phyloP scores from a whole-genome alignment of 2,888 invertebrate genomes.

The Sarcophaga variegata region DNA sequence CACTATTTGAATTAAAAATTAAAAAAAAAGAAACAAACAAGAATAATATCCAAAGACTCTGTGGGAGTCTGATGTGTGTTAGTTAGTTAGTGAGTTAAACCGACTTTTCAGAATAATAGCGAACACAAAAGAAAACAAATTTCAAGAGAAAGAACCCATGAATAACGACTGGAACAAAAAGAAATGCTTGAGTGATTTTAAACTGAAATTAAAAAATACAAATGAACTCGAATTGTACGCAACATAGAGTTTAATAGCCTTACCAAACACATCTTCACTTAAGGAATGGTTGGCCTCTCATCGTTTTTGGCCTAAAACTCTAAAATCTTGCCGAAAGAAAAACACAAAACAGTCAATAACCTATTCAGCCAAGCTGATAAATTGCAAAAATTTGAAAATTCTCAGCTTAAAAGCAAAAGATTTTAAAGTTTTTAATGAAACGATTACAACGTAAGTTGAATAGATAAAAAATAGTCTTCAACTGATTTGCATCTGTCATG shows the following conservation, averaged over 20 bases:
- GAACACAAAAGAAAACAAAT: constrained; percentile 3
- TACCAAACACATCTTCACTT: neutral
- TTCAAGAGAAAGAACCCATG: constrained; percentile 52
- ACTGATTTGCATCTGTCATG: constrained; percentile 47
- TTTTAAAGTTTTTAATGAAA: constrained; percentile 13
- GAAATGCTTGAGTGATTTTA: constrained; percentile 65
- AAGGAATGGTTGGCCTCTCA: no score
- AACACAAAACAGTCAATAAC: constrained; percentile 59
- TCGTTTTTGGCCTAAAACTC: neutral
- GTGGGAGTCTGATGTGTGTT: neutral
- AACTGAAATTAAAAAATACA: constrained; percentile 48
- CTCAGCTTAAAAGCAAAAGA: constrained; percentile 12
- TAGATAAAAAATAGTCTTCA: constrained; percentile 9
- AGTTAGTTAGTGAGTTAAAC: neutral
- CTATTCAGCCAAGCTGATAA: constrained; percentile 63
- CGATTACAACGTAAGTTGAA: neutral
- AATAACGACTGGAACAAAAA: constrained; percentile 32
- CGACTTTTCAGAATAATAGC: neutral
- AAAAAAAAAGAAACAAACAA: no score
- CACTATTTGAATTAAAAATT: constrained; percentile 46
- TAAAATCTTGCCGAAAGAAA: neutral
- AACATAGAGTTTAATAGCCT: constrained; percentile 2
- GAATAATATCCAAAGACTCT: no score
- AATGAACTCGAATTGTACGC: constrained; percentile 33
- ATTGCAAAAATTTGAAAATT: constrained; percentile 20